Evolutionary conservation across 2,797 vertebrate genomes (phyloP), one percentile per base, ranked within the genome.

Genomic region (Paramormyrops hopkinsi): DNA sequence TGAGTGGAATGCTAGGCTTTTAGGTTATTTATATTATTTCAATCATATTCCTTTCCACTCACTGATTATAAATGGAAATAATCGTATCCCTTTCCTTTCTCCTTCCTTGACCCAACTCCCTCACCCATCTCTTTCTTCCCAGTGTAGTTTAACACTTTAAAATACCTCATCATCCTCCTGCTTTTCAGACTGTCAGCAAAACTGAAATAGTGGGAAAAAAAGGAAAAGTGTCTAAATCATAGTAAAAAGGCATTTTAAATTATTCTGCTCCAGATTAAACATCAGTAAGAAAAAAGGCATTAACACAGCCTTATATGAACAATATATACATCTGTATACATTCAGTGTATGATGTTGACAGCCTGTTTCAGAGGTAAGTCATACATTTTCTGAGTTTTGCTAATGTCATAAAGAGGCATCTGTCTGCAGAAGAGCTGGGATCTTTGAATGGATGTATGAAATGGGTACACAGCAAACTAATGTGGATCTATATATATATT

Each of bases 111-210:
- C 89, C 91, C 84, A 29, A 90, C 91, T 89, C 87, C 90, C 91
- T 90, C 82, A 82, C 83, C 86, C 87, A 88, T 90, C 89, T 90
- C 87, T 90, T 48, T 62, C 33, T 53, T 56, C 41, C 50, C 69
- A 54, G 54, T 56, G 17, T 19, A 29, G 4, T 41, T 33, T 92
- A 88, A 91, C 91, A 93, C 93, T 92, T 92, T 90, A 92, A 56
- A 93, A 90, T 79, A 41, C 88, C 88, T 90, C 53, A 33, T 44
- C 92, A 92, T 92, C 89, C 93, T 94, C 92, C 93, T 87, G 91
- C 89, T 90, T 91, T 88, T 91, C 90, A 50, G 91, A 88, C 48
- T 59, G 37, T 44, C 79, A 19, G n/a, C 4, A 6, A 54, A 86
- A 86, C 22, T 33, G 50, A 29, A 86, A 51, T 29, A 33, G 7